Percentiles rank a stretch among this genome's conserved stretches.
These are phyloP conservation scores for Hydractinia symbiolongicarpus DNA, from an alignment of 30 jellyfish, hydroid and myxozoan genomes.

Conservation along the genomic window DNA sequence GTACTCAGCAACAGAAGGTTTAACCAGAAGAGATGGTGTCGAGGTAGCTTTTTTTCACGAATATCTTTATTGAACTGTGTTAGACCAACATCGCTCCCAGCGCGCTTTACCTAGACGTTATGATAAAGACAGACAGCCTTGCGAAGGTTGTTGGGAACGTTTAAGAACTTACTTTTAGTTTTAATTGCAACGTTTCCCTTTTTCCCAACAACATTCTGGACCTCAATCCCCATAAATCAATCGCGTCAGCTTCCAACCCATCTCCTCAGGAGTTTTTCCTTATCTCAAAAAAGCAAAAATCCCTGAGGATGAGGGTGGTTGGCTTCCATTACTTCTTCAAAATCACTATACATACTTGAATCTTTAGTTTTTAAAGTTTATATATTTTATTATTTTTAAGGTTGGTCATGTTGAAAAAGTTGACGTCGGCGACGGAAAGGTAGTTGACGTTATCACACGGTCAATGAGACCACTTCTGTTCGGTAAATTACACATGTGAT, in stretches of 20 bases:
- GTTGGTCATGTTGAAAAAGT: conserved; percentile 71
- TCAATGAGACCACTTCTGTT: conserved; percentile 80
- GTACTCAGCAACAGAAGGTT: background rate
- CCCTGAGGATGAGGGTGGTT: background rate
- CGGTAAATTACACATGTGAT: conserved; percentile 45
- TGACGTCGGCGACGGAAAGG: conserved; percentile 81
- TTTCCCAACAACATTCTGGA: no score
- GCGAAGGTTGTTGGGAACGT: no score
- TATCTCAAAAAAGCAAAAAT: no score
- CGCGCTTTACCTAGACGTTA: no score
- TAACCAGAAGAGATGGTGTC: conserved; percentile 30
- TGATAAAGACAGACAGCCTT: no score
- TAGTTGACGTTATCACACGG: conserved; percentile 70
- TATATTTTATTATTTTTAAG: conserved; percentile 27
- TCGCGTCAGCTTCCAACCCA: no score
- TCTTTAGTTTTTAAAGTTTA: background rate
- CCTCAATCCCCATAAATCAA: no score
- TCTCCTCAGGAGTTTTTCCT: no score
- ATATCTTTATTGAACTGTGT: background rate
- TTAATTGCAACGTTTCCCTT: no score
- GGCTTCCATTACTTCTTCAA: background rate
- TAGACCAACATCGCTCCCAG: no score
- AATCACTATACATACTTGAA: background rate
- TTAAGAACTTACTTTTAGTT: no score
- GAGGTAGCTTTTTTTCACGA: background rate